phyloP scores from a whole-genome alignment of 2,888 invertebrate genomes.

The Protodeltote pygarga region DNA sequence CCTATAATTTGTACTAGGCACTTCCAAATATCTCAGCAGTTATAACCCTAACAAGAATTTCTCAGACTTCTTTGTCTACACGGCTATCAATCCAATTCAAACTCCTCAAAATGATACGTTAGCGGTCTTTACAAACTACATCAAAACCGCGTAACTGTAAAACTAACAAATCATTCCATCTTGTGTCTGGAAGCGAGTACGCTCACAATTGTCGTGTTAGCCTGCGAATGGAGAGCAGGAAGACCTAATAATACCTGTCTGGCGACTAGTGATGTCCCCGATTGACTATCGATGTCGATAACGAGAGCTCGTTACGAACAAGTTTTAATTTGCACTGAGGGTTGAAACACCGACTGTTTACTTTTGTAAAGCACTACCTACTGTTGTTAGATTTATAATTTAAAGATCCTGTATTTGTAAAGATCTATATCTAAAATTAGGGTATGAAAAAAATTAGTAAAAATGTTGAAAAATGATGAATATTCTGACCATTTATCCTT shows the following conservation, averaged over 20 bases:
- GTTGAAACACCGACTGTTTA: neutral
- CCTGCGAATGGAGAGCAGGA: slow-evolving; percentile 77
- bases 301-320: slow-evolving; percentile 54
- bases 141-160: slow-evolving; percentile 43
- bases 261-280: slow-evolving; percentile 67
- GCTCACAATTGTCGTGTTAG: slow-evolving; percentile 70
- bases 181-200: slow-evolving; percentile 47
- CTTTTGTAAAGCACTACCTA: neutral
- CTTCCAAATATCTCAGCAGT: too few species aligned
- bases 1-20: too few species aligned
- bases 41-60: too few species aligned
- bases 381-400: too few species aligned
- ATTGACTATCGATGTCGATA: slow-evolving; percentile 53
- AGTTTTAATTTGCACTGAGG: slow-evolving; percentile 15
- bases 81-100: too few species aligned
- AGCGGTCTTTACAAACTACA: slow-evolving; percentile 8
- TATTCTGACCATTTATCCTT: too few species aligned
- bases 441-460: too few species aligned
- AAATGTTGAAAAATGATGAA: too few species aligned
- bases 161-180: slow-evolving; percentile 46
- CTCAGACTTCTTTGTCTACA: too few species aligned
- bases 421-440: too few species aligned
- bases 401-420: too few species aligned
- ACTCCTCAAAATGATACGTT: neutral
- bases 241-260: slow-evolving; percentile 85